phyloP scores from a whole-genome alignment of 2,113 vertebrate species.

The Redunca redunca region DNA sequence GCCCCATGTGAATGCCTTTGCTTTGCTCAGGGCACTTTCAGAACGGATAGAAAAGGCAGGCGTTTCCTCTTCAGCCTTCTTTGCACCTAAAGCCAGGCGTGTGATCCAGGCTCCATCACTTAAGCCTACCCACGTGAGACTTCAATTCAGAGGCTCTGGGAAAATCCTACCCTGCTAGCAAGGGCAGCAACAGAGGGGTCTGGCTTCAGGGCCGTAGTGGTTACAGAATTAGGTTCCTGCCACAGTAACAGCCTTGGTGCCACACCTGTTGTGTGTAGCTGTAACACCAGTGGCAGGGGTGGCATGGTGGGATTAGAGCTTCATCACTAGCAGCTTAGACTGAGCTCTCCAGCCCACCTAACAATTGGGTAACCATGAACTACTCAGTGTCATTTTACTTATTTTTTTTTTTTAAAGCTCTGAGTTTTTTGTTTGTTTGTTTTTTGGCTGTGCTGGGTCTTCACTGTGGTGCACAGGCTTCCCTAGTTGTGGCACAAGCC shows the following conservation, averaged over 20 bases:
- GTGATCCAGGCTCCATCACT: neutral
- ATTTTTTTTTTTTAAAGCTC: neutral
- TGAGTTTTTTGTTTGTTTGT: neutral
- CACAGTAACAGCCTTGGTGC: accelerated
- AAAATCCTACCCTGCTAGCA: neutral
- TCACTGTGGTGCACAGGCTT: neutral
- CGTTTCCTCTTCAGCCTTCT: neutral
- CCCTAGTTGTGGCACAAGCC: neutral
- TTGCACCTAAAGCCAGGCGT: neutral
- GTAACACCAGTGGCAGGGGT: neutral
- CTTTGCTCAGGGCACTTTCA: neutral
- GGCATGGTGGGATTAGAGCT: neutral
- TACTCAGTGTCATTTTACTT: neutral
- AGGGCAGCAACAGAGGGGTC: neutral
- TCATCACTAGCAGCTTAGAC: neutral
- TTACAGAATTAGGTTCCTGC: neutral
- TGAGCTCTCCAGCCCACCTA: neutral
- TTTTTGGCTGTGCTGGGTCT: neutral
- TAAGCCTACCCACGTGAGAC: neutral
- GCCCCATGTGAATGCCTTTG: neutral
- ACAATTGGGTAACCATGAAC: neutral
- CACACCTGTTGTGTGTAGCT: neutral
- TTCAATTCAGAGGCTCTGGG: neutral
- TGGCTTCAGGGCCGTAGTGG: neutral
- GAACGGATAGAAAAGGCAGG: neutral